A percentile compares a stretch with the other conserved stretches of the same genome.
phyloP scores from a whole-genome alignment of 2,888 invertebrate species.

The Acanthopleura granulata region DNA sequence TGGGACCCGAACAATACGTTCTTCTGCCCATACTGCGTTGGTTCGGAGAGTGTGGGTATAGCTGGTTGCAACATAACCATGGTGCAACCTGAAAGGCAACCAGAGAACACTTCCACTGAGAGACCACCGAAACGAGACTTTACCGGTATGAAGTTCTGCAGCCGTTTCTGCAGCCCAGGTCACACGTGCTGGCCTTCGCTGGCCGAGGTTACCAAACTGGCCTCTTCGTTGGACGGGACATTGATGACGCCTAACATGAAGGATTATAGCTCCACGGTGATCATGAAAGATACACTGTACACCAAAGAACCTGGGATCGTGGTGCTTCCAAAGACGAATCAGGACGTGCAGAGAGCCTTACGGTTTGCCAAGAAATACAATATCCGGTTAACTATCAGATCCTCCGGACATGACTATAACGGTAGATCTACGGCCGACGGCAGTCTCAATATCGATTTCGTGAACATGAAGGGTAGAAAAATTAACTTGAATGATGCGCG shows the following conservation, averaged over 20 bases:
- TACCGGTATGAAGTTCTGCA: neutral
- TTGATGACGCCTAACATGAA: neutral
- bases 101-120: neutral
- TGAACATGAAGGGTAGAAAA: conserved; percentile 18
- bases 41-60: neutral
- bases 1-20: conserved; percentile 15
- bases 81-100: neutral
- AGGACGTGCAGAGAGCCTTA: conserved; percentile 23
- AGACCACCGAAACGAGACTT: neutral
- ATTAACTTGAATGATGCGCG: conserved; percentile 4
- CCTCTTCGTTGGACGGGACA: neutral
- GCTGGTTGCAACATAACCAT: neutral
- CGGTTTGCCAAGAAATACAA: conserved; percentile 22
- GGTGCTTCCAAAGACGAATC: conserved; percentile 20
- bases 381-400: conserved; percentile 20
- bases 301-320: conserved; percentile 21
- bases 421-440: conserved; percentile 25
- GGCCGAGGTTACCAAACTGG: neutral
- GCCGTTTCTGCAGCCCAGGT: conserved; percentile 1
- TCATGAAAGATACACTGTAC: conserved; percentile 21
- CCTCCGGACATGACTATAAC: conserved; percentile 29
- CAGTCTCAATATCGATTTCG: conserved; percentile 22
- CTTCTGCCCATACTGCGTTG: conserved; percentile 10
- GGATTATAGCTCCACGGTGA: conserved; percentile 3
- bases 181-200: conserved; percentile 9